Evolutionary conservation across 2,797 vertebrate genomes (phyloP).

Genomic region (Spinus olivaceus): DNA sequence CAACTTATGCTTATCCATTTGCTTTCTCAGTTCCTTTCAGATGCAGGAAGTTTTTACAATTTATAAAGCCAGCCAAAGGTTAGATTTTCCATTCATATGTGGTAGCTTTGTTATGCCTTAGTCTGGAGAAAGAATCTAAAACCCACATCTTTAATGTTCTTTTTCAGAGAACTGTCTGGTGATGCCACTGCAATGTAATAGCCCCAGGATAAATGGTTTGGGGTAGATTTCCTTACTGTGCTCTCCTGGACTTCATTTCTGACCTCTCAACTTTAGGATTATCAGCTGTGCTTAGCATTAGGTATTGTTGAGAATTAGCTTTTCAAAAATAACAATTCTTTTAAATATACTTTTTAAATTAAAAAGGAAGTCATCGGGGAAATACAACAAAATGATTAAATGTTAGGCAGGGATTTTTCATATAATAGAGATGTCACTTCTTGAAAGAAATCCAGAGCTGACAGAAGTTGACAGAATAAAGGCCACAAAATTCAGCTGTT

Average conservation of each 20-base stretch:
- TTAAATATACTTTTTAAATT: not conserved
- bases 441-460: not conserved
- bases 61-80: not conserved
- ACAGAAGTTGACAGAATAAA: not conserved
- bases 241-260: not conserved
- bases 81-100: not conserved
- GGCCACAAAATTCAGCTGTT: not conserved
- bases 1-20: not conserved
- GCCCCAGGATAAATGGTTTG: not conserved
- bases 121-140: not conserved
- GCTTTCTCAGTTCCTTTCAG: not conserved
- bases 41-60: not conserved
- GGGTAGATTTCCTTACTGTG: not conserved
- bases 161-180: not conserved
- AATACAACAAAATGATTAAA: constrained; percentile 15
- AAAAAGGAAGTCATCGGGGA: not conserved
- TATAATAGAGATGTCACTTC: not conserved
- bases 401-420: not conserved
- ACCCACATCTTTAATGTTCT: not conserved
- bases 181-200: not conserved
- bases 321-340: not conserved
- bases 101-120: not conserved
- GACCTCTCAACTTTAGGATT: not conserved
- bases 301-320: not conserved
- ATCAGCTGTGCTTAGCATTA: not conserved